Evolutionary conservation across 1,140 invertebrate species (phyloP).

Genomic region (Zaprionus ornatus): DNA sequence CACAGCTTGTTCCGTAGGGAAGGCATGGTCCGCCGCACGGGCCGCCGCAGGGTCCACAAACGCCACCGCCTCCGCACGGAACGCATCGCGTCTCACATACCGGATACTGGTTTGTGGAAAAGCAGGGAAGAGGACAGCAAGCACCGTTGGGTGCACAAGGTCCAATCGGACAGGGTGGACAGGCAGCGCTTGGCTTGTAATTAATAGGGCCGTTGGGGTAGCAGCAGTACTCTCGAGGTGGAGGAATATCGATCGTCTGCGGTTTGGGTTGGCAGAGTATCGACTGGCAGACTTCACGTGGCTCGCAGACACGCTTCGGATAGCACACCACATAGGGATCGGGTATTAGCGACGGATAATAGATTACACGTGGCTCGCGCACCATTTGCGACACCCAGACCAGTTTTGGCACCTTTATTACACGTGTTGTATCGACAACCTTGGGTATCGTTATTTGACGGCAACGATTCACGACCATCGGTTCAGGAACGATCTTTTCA

Average conservation of each 20-base stretch:
- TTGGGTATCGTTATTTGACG: conserved; percentile 66
- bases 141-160: conserved; percentile 46
- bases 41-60: conserved; percentile 55
- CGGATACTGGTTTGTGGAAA: conserved; percentile 62
- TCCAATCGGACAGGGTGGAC: conserved; percentile 61
- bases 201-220: conserved; percentile 67
- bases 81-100: conserved; percentile 66
- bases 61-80: conserved; percentile 58
- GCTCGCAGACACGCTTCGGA: conserved; percentile 64
- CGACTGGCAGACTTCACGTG: conserved; percentile 67
- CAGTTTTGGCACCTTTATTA: conserved; percentile 67
- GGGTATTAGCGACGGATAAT: conserved; percentile 67
- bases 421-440: conserved; percentile 65
- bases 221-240: conserved; percentile 68
- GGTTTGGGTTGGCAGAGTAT: conserved; percentile 73
- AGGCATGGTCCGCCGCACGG: conserved; percentile 31
- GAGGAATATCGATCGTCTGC: conserved; percentile 66
- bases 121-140: conserved; percentile 62
- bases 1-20: conserved; percentile 8
- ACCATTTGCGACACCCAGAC: conserved; percentile 69
- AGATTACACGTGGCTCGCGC: conserved; percentile 63
- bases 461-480: conserved; percentile 68
- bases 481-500: conserved; percentile 62
- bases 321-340: conserved; percentile 74
- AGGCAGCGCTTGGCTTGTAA: conserved; percentile 55